phyloP scores from a whole-genome alignment of 37 sponge, comb jelly and placozoan genomes.

The Oscarella lobularis region DNA sequence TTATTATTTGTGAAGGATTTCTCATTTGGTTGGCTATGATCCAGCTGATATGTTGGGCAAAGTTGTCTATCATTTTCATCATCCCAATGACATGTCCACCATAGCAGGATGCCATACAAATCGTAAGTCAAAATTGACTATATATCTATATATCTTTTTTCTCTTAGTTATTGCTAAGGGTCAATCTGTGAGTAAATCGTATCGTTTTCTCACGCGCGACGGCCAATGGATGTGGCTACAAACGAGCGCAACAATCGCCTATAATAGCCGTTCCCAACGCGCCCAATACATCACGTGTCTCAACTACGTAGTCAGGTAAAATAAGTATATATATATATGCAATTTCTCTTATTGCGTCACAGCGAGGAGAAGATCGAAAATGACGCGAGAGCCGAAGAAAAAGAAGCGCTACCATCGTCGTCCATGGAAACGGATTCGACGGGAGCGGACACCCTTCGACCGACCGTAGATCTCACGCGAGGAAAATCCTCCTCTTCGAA shows the following conservation, averaged over 20 bases:
- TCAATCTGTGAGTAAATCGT: background rate
- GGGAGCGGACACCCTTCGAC: no score
- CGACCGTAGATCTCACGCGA: no score
- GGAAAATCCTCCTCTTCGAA: no score
- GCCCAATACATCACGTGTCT: background rate
- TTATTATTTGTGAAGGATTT: constrained; percentile 1
- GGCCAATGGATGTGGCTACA: background rate
- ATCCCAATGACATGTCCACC: constrained; percentile 2
- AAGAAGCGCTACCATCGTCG: no score
- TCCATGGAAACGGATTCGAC: no score
- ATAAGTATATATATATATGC: no score
- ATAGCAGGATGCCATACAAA: constrained; percentile 1
- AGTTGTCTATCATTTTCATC: background rate
- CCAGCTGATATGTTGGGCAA: background rate
- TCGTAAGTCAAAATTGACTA: background rate
- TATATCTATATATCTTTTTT: no score
- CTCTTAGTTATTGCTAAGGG: background rate
- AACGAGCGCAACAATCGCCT: background rate
- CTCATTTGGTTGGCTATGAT: background rate
- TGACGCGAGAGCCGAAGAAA: no score
- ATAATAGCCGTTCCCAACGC: background rate
- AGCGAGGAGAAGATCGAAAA: no score
- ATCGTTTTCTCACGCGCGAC: background rate
- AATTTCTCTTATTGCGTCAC: no score
- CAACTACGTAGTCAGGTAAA: background rate